phyloP scores from a whole-genome alignment of 2,888 invertebrate species.

The Drosophila kambysellisi region DNA sequence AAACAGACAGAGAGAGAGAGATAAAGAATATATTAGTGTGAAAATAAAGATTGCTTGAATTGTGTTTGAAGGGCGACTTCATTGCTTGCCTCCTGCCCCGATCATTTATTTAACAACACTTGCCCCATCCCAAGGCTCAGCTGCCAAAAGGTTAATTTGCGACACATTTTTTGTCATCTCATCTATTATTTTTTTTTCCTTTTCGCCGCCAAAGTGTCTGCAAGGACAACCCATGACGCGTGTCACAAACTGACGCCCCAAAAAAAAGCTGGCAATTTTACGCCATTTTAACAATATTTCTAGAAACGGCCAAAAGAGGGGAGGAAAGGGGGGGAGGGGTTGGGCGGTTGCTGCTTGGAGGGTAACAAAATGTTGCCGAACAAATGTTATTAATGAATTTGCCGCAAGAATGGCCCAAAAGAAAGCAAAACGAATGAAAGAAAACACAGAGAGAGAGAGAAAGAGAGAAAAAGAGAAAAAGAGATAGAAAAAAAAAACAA shows the following conservation, averaged over 20 bases:
- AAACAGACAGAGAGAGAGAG: not conserved
- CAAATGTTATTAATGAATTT: conserved; percentile 79
- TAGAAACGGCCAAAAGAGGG: conserved; percentile 27
- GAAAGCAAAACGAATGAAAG: conserved; percentile 13
- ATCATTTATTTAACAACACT: conserved; percentile 59
- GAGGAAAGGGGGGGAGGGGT: too few relatives aligned
- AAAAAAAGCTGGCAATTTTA: conserved; percentile 74
- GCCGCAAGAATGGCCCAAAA: conserved; percentile 31
- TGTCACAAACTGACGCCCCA: conserved; percentile 58
- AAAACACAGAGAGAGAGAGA: not conserved
- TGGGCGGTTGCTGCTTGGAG: not conserved
- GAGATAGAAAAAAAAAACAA: conserved; percentile 9
- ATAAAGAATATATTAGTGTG: not conserved
- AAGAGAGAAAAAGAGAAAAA: conserved; percentile 5
- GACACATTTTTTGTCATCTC: conserved; percentile 63
- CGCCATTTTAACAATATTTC: conserved; percentile 80
- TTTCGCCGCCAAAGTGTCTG: conserved; percentile 30
- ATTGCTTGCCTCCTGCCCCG: not conserved
- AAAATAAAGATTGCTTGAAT: conserved; percentile 2
- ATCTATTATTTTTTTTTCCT: not conserved
- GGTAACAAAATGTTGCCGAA: conserved; percentile 34
- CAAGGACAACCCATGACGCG: conserved; percentile 44
- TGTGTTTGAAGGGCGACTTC: conserved; percentile 3
- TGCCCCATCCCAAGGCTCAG: conserved; percentile 26
- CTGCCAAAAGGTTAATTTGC: conserved; percentile 82